Evolutionary conservation across 2,113 vertebrate genomes (phyloP).

Genomic region (Gobiocypris rarus): DNA sequence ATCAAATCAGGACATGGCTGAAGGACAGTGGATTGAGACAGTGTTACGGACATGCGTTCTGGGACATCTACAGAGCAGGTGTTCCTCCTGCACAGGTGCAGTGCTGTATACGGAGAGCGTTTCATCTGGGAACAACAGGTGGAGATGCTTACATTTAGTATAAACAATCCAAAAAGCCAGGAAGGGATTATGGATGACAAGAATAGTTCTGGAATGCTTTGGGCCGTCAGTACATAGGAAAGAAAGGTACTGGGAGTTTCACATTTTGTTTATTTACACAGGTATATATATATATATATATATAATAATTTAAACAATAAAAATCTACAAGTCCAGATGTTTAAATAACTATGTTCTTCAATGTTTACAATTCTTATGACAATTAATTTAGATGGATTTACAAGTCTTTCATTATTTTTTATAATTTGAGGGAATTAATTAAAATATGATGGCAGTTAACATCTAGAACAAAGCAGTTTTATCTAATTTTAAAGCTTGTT

Average conservation of each 20-base stretch:
- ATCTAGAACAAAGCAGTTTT: too few species aligned
- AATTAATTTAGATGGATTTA: too few species aligned
- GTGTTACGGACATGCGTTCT: neutral
- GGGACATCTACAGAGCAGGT: conserved; percentile 8
- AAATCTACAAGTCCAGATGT: too few species aligned
- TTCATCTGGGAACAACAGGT: conserved; percentile 31
- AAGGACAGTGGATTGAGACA: conserved; percentile 14
- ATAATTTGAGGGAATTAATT: too few species aligned
- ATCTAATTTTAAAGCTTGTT: too few species aligned
- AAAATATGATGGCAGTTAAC: too few species aligned
- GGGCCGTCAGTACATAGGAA: neutral
- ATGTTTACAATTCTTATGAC: too few species aligned
- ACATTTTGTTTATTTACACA: too few species aligned
- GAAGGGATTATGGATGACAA: conserved; percentile 5
- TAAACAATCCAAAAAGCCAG: conserved; percentile 29
- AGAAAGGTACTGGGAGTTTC: neutral
- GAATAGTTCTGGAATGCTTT: conserved; percentile 9
- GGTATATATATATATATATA: too few species aligned
- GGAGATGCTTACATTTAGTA: conserved; percentile 15
- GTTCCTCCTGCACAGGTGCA: neutral
- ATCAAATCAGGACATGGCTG: conserved; percentile 21
- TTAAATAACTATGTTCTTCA: too few species aligned
- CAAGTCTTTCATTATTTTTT: too few species aligned
- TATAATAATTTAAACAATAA: too few species aligned
- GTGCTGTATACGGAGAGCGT: neutral